phyloP scores from a whole-genome alignment of 2,113 vertebrate species.

The Arizona elegans region DNA sequence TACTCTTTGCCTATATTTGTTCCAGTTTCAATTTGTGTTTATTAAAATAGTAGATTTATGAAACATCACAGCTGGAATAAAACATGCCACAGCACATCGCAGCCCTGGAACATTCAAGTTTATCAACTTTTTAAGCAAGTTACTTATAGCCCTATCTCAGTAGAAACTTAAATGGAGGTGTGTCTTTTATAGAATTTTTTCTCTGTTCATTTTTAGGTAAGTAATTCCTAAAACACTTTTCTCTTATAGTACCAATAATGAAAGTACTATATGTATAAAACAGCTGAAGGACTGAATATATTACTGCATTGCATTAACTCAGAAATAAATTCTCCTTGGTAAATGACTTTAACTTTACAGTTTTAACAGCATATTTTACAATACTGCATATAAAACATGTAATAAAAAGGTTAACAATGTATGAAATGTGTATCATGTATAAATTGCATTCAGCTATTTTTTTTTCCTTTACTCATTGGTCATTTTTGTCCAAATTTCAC shows the following conservation, averaged over 20 bases:
- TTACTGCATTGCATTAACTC: background rate
- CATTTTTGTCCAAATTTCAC: background rate
- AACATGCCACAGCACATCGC: background rate
- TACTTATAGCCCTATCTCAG: background rate
- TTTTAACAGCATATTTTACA: background rate
- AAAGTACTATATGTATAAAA: background rate
- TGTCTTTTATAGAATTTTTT: background rate
- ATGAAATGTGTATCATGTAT: background rate
- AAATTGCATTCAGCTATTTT: background rate
- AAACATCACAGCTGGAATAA: background rate
- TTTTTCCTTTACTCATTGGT: background rate
- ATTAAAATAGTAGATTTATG: background rate
- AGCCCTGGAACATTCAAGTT: background rate
- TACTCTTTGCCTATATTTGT: background rate
- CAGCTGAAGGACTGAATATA: background rate
- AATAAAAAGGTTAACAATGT: background rate
- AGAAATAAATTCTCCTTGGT: background rate
- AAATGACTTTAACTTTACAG: background rate
- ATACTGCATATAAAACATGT: background rate
- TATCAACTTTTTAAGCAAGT: constrained; percentile 2
- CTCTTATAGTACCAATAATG: background rate
- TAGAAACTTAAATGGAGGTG: background rate
- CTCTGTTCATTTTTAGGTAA: background rate
- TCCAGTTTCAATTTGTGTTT: constrained; percentile 8
- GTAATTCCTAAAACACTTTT: background rate